Conservation (phyloP, 1,140 invertebrate genomes). For the Anagrus nilaparvatae region DNA sequence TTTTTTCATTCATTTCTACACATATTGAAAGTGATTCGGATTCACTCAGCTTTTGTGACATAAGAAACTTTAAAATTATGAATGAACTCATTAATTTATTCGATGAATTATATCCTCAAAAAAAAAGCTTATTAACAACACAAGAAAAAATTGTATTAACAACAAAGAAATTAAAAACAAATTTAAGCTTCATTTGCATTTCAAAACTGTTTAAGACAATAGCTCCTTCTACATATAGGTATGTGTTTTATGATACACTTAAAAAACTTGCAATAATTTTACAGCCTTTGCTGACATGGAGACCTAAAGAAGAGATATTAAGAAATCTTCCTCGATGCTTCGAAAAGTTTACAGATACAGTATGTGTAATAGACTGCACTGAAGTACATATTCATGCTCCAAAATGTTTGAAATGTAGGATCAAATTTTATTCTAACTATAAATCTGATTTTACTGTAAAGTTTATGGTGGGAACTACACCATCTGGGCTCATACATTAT, state of each 20-base stretch:
- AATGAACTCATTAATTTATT: neutral
- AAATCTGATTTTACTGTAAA: conserved; percentile 25
- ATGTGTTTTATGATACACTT: no score
- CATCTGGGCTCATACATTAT: conserved; percentile 20
- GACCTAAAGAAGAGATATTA: conserved; percentile 1
- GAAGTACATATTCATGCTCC: conserved; percentile 13
- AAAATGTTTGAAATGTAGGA: conserved; percentile 12
- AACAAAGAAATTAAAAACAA: no score
- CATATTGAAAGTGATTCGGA: no score
- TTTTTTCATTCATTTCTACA: no score
- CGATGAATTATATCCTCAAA: conserved; percentile 4
- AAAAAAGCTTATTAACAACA: no score
- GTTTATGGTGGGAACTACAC: conserved; percentile 20
- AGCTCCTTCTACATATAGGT: no score
- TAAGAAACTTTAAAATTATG: conserved; percentile 6
- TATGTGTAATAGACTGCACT: conserved; percentile 17
- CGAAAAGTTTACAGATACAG: conserved; percentile 4
- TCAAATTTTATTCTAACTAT: conserved; percentile 20
- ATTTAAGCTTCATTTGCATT: no score
- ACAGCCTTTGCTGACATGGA: no score
- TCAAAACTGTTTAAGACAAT: no score
- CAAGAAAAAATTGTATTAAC: no score
- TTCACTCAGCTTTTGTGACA: no score
- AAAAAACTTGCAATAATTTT: no score
- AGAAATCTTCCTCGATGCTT: conserved; percentile 8